Conservation (phyloP, 2,113 vertebrate species). For the Origma solitaria region DNA sequence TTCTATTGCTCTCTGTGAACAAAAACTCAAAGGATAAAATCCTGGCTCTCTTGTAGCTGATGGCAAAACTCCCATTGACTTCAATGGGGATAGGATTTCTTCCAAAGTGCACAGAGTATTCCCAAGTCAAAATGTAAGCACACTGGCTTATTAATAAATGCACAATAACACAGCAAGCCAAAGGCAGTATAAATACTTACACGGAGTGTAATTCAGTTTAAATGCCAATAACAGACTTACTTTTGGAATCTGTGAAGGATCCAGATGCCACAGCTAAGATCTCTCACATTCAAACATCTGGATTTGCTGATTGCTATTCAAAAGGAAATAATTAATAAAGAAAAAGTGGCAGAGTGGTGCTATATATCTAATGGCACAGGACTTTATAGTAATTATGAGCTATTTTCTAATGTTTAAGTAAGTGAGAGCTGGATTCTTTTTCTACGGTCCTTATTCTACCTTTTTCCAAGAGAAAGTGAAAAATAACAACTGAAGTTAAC, state of each 20-base stretch:
- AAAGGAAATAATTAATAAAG: conserved; percentile 65
- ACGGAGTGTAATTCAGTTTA: neutral
- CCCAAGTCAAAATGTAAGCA: conserved; percentile 37
- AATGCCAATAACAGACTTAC: conserved; percentile 41
- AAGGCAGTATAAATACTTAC: conserved; percentile 37
- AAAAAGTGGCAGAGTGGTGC: conserved; percentile 38
- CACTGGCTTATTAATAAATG: conserved; percentile 20
- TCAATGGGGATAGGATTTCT: conserved; percentile 51
- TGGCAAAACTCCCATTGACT: conserved; percentile 55
- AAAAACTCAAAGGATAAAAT: neutral
- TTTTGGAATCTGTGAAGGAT: conserved; percentile 36
- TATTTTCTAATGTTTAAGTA: conserved; percentile 19
- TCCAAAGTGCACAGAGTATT: conserved; percentile 43
- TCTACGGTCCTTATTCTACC: neutral
- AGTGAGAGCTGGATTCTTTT: neutral
- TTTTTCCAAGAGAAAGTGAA: conserved; percentile 18
- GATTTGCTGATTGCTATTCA: conserved; percentile 19
- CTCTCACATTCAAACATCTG: conserved; percentile 48
- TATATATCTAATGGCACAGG: conserved; percentile 14
- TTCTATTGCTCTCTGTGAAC: neutral
- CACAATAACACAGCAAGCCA: conserved; percentile 39
- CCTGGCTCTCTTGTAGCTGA: neutral
- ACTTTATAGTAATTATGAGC: conserved; percentile 9
- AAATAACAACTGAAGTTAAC: neutral
- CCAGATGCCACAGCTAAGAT: conserved; percentile 30